Evolutionary conservation across 2,113 vertebrate species (phyloP), one percentile per base, ranked within the genome.

Genomic region (Cettia cetti): DNA sequence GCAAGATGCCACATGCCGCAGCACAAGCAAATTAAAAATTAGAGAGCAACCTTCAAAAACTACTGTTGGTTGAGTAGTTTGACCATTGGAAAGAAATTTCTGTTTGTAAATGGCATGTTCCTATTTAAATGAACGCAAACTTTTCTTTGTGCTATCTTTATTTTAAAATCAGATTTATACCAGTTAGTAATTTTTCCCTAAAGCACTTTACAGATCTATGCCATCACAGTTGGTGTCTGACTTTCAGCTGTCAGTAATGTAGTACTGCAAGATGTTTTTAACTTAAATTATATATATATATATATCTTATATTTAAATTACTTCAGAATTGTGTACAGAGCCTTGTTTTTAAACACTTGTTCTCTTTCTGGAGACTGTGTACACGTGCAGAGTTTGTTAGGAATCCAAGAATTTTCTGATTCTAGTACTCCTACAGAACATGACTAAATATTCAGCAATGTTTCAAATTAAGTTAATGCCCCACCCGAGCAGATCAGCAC

Each of bases 361-460:
- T 95, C 91, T 86, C 88, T 94, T 96, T 87, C 95, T 97, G 92
- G 70, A 95, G 82, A 72, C 76, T 53, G 1, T 59, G 82, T 59
- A 88, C 95, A 96, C 30, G 72, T 96, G 93, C 92, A 93, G 21
- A 80, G 52, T 92, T 95, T 95, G 95, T 74, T 94, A 95, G 52
- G 76, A 96, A 97, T 96, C 93, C 86, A 97, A 95, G 78, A 94
- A 94, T 91, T 97, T 91, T 95, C 45, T 91, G 89, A 84, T 97
- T 97, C 93, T 94, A 72, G 83, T 91, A 95, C 85, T 94, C 94
- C 96, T 94, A 96, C 86, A 6, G 89, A 97, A 95, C 71, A 88
- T 97, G 97, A 97, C 97, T 97, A 97, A 97, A 96, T 85, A 91
- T 96, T 96, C 93, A 97, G 57, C 90, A 96, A 89, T 92, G 93